These are phyloP conservation scores for Drymonia ruficornis DNA, from an alignment of 2,888 invertebrate species.

Conservation along the genomic window DNA sequence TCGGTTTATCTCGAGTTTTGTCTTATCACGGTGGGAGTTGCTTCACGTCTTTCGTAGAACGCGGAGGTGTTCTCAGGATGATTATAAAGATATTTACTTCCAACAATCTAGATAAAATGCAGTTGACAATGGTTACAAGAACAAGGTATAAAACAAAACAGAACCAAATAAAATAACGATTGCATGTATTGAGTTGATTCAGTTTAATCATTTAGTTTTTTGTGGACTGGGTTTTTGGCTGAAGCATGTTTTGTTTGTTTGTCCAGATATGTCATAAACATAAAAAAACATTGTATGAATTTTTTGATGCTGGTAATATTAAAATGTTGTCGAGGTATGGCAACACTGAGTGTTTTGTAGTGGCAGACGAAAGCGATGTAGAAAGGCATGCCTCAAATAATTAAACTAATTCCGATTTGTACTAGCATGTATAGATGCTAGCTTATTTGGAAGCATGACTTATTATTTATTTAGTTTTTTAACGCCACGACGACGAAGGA, in stretches of 20 bases:
- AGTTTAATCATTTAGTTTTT: background rate
- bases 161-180: slow-evolving; percentile 6
- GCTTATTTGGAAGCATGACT: slow-evolving; percentile 61
- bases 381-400: slow-evolving; percentile 57
- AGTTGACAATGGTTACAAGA: slow-evolving; percentile 31
- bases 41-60: no score
- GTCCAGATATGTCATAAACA: background rate
- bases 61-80: no score
- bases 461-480: background rate
- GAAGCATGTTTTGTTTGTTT: background rate
- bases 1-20: no score
- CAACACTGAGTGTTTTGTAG: slow-evolving; percentile 30
- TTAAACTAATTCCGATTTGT: slow-evolving; percentile 46
- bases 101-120: slow-evolving; percentile 29
- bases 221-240: background rate
- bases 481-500: no score
- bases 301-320: background rate
- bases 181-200: slow-evolving; percentile 18
- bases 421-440: slow-evolving; percentile 55
- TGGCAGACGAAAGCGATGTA: slow-evolving; percentile 42
- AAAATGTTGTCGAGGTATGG: background rate
- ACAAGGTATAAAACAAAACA: slow-evolving; percentile 25
- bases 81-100: slow-evolving; percentile 10
- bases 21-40: no score
- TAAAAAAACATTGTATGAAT: background rate